Percentiles rank a stretch among this genome's conserved stretches.
Evolutionary conservation across 2,888 invertebrate species (phyloP).

Genomic region (Tinea pellionella): DNA sequence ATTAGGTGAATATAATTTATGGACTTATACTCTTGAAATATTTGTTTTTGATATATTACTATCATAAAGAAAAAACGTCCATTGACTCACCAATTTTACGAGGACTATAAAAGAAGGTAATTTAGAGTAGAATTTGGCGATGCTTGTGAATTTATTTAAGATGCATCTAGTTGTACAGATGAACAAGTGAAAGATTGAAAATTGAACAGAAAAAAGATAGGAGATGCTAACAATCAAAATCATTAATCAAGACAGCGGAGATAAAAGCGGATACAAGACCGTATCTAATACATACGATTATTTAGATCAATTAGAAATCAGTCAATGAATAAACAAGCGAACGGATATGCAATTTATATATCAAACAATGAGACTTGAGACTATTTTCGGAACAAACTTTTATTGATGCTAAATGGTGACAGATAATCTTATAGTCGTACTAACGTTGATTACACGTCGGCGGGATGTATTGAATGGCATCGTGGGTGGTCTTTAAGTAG

Average conservation of each 20-base stretch:
- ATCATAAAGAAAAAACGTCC: too few relatives aligned
- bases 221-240: neutral
- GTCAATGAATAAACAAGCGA: constrained; percentile 30
- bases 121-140: too few relatives aligned
- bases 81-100: too few relatives aligned
- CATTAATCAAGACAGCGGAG: neutral
- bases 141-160: too few relatives aligned
- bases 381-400: constrained; percentile 16
- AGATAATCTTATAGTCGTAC: neutral
- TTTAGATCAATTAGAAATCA: constrained; percentile 27
- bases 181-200: too few relatives aligned
- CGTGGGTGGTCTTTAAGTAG: neutral
- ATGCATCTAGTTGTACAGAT: too few relatives aligned
- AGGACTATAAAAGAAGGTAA: too few relatives aligned
- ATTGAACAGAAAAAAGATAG: too few relatives aligned
- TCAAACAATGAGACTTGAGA: neutral
- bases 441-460: neutral
- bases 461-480: neutral
- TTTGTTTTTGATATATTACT: too few relatives aligned
- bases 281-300: constrained; percentile 37
- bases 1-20: too few relatives aligned
- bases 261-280: neutral
- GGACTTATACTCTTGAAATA: too few relatives aligned
- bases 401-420: constrained; percentile 3
- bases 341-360: neutral